Conservation (phyloP, 37 sponge, comb jelly and placozoan genomes). For the Cladorhizidae sp. region DNA sequence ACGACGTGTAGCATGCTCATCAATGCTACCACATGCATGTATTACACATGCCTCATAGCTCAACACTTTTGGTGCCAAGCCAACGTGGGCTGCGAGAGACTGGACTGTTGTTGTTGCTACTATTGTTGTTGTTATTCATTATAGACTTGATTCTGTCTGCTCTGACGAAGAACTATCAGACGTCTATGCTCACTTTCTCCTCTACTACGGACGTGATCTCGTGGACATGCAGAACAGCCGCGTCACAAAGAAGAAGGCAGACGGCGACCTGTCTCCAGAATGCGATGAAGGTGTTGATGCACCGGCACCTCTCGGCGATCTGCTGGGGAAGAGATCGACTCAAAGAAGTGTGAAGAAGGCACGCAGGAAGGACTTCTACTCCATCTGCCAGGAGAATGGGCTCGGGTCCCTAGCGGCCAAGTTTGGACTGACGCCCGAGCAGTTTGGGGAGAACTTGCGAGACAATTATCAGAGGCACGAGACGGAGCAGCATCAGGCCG, state of each 20-base stretch:
- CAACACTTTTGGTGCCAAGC: no score
- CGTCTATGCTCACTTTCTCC: conserved; percentile 83
- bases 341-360: conserved; percentile 46
- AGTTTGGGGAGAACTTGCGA: conserved; percentile 95
- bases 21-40: no score
- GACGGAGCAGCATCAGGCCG: conserved; percentile 83
- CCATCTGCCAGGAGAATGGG: conserved; percentile 88
- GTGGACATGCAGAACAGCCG: conserved; percentile 73
- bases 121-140: background rate
- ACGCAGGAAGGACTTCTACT: conserved; percentile 76
- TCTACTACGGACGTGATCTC: conserved; percentile 89
- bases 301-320: background rate
- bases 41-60: no score
- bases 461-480: conserved; percentile 95
- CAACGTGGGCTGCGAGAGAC: no score
- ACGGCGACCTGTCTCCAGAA: background rate
- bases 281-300: background rate
- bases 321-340: background rate
- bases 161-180: conserved; percentile 91
- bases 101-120: no score
- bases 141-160: conserved; percentile 63
- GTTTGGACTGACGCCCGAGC: conserved; percentile 94
- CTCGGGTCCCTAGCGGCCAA: conserved; percentile 82
- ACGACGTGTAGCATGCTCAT: no score
- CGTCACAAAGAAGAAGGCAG: conserved; percentile 25